These are phyloP conservation scores for Stenchaetothrips biformis DNA, from an alignment of 2,888 invertebrate species.

Conservation along the genomic window DNA sequence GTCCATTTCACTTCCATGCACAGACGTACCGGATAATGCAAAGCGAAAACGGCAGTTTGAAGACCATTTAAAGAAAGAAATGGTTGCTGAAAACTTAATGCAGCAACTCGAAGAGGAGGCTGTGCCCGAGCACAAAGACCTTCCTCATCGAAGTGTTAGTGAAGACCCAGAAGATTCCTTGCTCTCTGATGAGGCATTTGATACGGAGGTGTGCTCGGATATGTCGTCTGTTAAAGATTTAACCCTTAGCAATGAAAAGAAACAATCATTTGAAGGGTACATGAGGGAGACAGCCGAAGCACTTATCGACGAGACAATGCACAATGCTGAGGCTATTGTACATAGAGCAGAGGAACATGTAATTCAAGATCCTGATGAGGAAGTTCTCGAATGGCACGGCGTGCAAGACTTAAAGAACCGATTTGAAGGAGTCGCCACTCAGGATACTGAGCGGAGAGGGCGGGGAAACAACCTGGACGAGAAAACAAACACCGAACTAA, in stretches of 20 bases:
- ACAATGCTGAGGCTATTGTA: not conserved
- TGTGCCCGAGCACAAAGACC: conserved; percentile 48
- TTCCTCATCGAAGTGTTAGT: not conserved
- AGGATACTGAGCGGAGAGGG: not conserved
- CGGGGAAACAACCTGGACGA: not conserved
- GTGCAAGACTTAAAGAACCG: not conserved
- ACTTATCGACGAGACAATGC: not conserved
- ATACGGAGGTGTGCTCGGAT: not conserved
- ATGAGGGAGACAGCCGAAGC: not conserved
- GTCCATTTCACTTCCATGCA: conserved; percentile 48
- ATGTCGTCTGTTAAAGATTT: not conserved
- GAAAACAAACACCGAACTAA: not conserved
- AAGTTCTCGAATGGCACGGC: not conserved
- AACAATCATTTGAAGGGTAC: not conserved
- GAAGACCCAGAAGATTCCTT: not conserved
- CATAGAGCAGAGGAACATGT: conserved; percentile 4
- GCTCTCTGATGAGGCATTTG: not conserved
- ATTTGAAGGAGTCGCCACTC: not conserved
- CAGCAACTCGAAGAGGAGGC: conserved; percentile 49
- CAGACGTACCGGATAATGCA: conserved; percentile 50
- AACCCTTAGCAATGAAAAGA: not conserved
- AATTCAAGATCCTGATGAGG: not conserved
- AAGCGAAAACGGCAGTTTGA: conserved; percentile 55
- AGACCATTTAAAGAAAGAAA: conserved; percentile 56
- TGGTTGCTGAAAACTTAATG: conserved; percentile 51